Conservation (phyloP, 2,888 invertebrate genomes). For the Oligia latruncula region DNA sequence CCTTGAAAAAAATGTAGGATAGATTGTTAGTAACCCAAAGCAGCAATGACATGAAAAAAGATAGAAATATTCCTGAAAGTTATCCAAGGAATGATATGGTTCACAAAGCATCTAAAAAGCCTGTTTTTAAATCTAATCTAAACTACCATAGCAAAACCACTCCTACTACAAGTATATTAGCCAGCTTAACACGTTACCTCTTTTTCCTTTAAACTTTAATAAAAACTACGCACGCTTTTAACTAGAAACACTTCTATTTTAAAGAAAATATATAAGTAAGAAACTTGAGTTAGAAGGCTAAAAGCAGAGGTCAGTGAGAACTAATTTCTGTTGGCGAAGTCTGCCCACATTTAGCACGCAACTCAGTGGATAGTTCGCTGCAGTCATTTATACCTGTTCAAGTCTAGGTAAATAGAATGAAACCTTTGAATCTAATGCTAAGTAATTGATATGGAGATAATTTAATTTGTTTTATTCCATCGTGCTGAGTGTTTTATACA, state of each 20-base stretch:
- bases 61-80: no score
- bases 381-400: slow-evolving; percentile 64
- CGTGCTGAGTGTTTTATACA: slow-evolving; percentile 1
- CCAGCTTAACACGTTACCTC: slow-evolving; percentile 9
- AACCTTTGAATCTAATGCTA: slow-evolving; percentile 52
- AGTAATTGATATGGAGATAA: slow-evolving; percentile 38
- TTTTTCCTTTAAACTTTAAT: slow-evolving; percentile 18
- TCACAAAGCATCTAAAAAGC: not conserved
- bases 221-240: slow-evolving; percentile 30
- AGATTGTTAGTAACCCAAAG: not conserved
- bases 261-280: slow-evolving; percentile 25
- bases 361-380: slow-evolving; percentile 43
- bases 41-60: not conserved
- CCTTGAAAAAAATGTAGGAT: not conserved
- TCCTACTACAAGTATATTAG: slow-evolving; percentile 36
- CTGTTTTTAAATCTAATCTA: not conserved
- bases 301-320: slow-evolving; percentile 39
- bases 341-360: slow-evolving; percentile 56
- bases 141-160: slow-evolving; percentile 3
- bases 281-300: slow-evolving; percentile 6
- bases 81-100: not conserved
- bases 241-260: slow-evolving; percentile 22
- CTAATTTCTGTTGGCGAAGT: slow-evolving; percentile 45
- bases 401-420: slow-evolving; percentile 52
- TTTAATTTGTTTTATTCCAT: slow-evolving; percentile 39